Base-by-base conservation (phyloP, 35 echinoderm and acorn worm species). In the Ptychodera flava region DNA sequence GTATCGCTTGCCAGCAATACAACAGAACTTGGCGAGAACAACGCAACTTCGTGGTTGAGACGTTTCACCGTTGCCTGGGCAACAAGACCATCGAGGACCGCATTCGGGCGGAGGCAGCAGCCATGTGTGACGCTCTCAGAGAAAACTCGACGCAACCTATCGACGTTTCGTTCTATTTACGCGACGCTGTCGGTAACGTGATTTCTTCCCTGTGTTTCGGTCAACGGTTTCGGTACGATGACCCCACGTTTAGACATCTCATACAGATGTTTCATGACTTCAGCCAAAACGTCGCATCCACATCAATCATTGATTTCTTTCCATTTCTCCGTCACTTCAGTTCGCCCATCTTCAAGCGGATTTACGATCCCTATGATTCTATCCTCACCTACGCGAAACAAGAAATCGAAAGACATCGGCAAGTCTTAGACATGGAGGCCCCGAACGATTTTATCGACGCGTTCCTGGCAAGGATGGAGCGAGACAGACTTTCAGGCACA, bases 161-260 rank as follows among this genome's bases (percentile, higher is more conserved):
- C 79, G 81, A 99, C 31, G 84, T 93, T 32, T 90, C 94, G 32
- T 90, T 91, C 79, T 86, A 94, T 88, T 76, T 99, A 35, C 92
- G 94, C 77, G 94, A 91, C 16, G 88, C 82, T 15, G 96, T 94
- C 29, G 94, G 92, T 16, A 99, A 99, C 37, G 93, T 99, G 33
- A 90, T 99, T 31, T 94, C 92, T 85, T 94, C 87, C 86, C 85
- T 99, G 81, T 94, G 92, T 90, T 99, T 99, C 38, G 96, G 96
- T 31, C 96, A 87, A 33, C 36, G 96, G 52, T 99, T 99, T 77
- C 83, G 91, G 15, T 99, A 99, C 80, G 87, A 99, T 33, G 96
- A 99, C 33, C 90, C 92, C 0, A 78, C 45, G 22, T 64, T 64
- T 22, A 12, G 45, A 12, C 45, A 64, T 64, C 22, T 64, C 6